These are phyloP conservation scores for Mamestra configurata DNA, from an alignment of 1,140 invertebrate genomes.

Conservation along the genomic window DNA sequence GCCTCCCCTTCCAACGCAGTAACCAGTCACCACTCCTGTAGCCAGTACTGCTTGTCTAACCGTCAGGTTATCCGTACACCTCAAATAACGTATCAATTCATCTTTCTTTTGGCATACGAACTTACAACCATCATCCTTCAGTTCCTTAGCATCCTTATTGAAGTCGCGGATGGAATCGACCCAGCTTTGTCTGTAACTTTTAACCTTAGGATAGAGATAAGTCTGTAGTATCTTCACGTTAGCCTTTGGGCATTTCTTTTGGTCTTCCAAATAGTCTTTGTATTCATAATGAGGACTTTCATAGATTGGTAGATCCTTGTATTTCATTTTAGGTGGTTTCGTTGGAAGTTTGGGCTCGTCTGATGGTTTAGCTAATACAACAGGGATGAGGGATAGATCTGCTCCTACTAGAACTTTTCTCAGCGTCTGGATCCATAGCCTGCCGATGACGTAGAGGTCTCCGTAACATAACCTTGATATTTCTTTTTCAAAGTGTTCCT, in stretches of 20 bases:
- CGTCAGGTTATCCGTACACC: conserved; percentile 62
- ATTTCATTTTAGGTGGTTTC: conserved; percentile 75
- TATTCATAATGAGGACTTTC: conserved; percentile 72
- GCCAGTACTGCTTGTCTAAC: conserved; percentile 62
- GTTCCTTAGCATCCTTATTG: conserved; percentile 44
- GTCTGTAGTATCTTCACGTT: conserved; percentile 68
- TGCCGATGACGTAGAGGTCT: conserved; percentile 71
- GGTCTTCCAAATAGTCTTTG: conserved; percentile 67
- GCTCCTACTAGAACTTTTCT: conserved; percentile 65
- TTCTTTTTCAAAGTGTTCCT: conserved; percentile 53
- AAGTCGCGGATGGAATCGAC: conserved; percentile 41
- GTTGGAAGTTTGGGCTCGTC: conserved; percentile 49
- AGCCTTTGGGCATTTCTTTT: conserved; percentile 63
- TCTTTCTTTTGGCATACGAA: conserved; percentile 48
- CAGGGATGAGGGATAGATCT: conserved; percentile 64
- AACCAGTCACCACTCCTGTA: conserved; percentile 61
- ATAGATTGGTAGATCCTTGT: conserved; percentile 77
- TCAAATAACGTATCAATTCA: conserved; percentile 64
- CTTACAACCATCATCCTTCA: conserved; percentile 31
- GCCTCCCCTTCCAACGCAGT: conserved; percentile 57
- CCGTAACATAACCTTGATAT: conserved; percentile 55
- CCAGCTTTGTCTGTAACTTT: conserved; percentile 52
- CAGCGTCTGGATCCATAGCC: conserved; percentile 70
- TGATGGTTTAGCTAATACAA: conserved; percentile 59
- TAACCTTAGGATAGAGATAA: conserved; percentile 53